Evolutionary conservation across 2,797 vertebrate species (phyloP), one percentile per base, ranked within the genome.

Genomic region (Catostomus latipinnis): DNA sequence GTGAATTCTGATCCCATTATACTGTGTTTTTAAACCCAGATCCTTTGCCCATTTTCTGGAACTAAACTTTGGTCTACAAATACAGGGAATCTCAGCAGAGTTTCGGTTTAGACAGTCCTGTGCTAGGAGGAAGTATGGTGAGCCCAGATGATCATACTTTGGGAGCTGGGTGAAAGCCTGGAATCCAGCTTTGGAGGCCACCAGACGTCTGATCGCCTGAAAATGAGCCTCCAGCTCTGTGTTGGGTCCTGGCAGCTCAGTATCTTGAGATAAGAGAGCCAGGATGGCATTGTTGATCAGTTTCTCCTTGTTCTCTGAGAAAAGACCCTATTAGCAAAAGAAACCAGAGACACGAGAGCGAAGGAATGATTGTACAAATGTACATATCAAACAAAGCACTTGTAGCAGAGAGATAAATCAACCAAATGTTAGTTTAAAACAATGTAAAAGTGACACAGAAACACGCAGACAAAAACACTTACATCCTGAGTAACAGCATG

Each of bases 261-360:
- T 92, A 83, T 99, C 98, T 87, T 99, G 98, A n/a, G 94, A 96
- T 1, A 99, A 87, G 56, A 99, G 92, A 45, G 98, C 97, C 84
- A 97, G 95, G 90, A 98, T 96, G 83, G 98, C 97, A 72, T 98
- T 99, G 94, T 96, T 98, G 88, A 99, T 99, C 87, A 99, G 94
- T 86, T 99, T 99, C 91, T 99, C 98, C 91, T 99, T 99, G 93
- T 99, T 99, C 94, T 99, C 98, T 0, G 98, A 99, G 90, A 99
- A 99, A 63, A 99, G 94, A 74, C 98, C 98, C 98, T 99, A 82
- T 6, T 73, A 45, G 56, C 2, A 16, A 62, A 76, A 16, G 34
- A 34, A 34, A 34, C 34, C 34, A 34, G 34, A 34, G 34, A 34
- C 34, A 34, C 9, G 14, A 14, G 13, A 71, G 11, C 6, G 78